These are phyloP conservation scores for Emys orbicularis DNA, from an alignment of 2,797 vertebrate species.

Conservation along the genomic window DNA sequence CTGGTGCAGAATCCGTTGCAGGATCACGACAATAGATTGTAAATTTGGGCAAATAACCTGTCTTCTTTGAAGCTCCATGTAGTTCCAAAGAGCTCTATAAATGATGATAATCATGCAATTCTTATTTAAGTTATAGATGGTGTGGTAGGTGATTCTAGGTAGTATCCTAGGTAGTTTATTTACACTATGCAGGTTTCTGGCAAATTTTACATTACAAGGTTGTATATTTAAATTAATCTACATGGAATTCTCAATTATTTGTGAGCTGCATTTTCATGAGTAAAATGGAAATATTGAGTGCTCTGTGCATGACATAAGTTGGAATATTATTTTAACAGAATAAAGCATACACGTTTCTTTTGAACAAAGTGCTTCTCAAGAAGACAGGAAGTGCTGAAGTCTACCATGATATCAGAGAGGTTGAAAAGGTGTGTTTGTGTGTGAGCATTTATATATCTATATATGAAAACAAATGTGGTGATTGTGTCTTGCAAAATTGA, in stretches of 20 bases:
- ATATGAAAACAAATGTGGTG: neutral
- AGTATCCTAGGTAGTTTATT: neutral
- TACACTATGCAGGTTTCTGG: neutral
- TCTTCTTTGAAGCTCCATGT: neutral
- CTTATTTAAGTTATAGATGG: slow-evolving; percentile 7
- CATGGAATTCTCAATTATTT: neutral
- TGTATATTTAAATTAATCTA: neutral
- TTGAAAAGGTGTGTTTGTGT: neutral
- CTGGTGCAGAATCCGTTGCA: neutral
- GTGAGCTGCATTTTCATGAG: neutral
- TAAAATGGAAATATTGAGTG: neutral
- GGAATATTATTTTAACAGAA: neutral
- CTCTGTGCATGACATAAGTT: accelerated
- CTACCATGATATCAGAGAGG: neutral
- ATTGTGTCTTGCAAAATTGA: neutral
- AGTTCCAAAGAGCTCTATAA: neutral
- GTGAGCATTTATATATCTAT: neutral
- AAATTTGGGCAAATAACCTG: too few species aligned
- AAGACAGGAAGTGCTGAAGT: neutral
- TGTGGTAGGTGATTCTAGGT: neutral
- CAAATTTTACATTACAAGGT: neutral
- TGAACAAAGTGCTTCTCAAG: neutral
- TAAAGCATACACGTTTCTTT: neutral
- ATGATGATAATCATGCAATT: slow-evolving; percentile 18
- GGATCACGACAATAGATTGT: too few species aligned